Evolutionary conservation across 2,888 invertebrate genomes (phyloP), one percentile per base, ranked within the genome.

Genomic region (Sicus ferrugineus): DNA sequence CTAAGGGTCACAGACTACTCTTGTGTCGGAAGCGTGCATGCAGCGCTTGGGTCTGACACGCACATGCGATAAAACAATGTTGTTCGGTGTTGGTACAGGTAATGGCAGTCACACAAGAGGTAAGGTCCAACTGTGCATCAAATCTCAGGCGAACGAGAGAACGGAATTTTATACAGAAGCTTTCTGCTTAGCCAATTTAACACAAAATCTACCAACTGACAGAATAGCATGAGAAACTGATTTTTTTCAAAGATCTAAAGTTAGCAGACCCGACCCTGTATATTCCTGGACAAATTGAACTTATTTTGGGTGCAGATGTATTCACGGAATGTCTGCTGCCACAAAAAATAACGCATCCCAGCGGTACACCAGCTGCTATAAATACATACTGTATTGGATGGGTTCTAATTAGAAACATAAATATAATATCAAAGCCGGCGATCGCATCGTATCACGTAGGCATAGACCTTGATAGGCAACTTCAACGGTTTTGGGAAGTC

Each of bases 21-120:
- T 72, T 7, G 67, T 72, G 11, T 30, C 68, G 26, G 70, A 72
- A n/a, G 64, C 67, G 21, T 73, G 71, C 42, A 61, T 52, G 5
- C 72, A 72, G 30, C 38, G 72, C 2, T 46, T 72, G 19, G 34
- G 48, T 16, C 31, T 73, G 5, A 69, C 46, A 23, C 64, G 71
- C 7, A n/a, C 9, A 11, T 62, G 56, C 31, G 71, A 73, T 34
- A 73, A 67, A 3, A 72, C 69, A 11, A 1, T 67, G 19, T 19
- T 70, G 11, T 67, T 66, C 54, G 73, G 72, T 28, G 67, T 71
- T 19, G 70, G 73, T 14, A 16, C 30, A 16, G 50, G 23, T 19
- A 61, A 50, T 16, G 52, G 62, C 0, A 71, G 31, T 42, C 34
- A 16, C 16, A 68, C 70, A 4, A 59, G 34, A 46, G 71, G 71